These are phyloP conservation scores for Halisarca cf. caerulea DNA, from an alignment of 37 sponge, comb jelly and placozoan genomes.

Conservation along the genomic window DNA sequence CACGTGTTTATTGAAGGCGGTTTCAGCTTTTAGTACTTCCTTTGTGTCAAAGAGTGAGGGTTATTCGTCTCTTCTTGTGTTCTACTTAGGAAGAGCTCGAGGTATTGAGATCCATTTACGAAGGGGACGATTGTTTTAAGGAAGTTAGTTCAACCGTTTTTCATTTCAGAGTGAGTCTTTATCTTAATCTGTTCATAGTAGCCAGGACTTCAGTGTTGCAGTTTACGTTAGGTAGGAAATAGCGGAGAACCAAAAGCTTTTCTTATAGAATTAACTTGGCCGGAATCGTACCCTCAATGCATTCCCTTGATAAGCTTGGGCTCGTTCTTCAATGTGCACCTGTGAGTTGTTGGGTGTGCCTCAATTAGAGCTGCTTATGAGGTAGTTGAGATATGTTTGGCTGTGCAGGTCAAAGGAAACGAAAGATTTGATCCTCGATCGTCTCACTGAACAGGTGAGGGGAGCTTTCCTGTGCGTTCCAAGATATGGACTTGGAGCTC, in stretches of 20 bases:
- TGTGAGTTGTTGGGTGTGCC: constrained; percentile 39
- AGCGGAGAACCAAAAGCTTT: constrained; percentile 64
- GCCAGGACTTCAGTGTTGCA: not conserved
- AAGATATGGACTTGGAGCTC: no score
- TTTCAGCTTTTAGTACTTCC: no score
- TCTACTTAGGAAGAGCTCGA: constrained; percentile 81
- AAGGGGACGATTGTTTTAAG: constrained; percentile 76
- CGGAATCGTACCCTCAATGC: constrained; percentile 57
- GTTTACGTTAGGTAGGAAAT: constrained; percentile 55
- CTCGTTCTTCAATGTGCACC: constrained; percentile 76
- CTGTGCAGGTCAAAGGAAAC: not conserved
- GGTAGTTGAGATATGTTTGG: no score
- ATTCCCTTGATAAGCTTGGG: constrained; percentile 57
- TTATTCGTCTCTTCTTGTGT: not conserved
- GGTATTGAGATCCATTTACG: constrained; percentile 82
- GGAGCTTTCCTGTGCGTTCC: no score
- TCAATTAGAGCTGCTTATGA: no score
- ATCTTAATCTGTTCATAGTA: not conserved
- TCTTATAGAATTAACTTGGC: constrained; percentile 69
- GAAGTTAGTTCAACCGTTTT: constrained; percentile 35
- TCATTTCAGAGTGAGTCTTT: constrained; percentile 66
- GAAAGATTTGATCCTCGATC: not conserved
- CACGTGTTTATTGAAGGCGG: no score
- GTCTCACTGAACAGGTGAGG: constrained; percentile 27
- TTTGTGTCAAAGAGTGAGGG: no score